phyloP scores from a whole-genome alignment of 2,888 invertebrate genomes.

The Athrips mouffetella region DNA sequence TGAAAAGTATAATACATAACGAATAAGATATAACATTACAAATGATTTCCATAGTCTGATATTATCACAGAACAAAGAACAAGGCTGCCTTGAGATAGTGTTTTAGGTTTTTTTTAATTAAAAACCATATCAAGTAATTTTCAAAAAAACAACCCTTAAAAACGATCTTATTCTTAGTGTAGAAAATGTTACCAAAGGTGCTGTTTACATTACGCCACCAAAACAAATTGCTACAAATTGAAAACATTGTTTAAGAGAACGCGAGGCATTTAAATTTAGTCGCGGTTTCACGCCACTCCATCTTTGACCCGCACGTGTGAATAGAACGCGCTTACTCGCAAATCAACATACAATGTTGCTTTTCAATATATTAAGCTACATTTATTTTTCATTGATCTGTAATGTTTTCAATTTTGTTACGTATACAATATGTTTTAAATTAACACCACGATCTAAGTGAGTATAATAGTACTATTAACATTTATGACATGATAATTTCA shows the following conservation, averaged over 20 bases:
- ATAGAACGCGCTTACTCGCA: slow-evolving; percentile 9
- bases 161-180: too few species aligned
- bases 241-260: slow-evolving; percentile 25
- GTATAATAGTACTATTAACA: neutral
- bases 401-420: too few species aligned
- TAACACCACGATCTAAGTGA: neutral
- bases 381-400: too few species aligned
- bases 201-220: slow-evolving; percentile 14
- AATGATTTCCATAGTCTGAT: too few species aligned
- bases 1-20: too few species aligned
- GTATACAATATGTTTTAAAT: too few species aligned
- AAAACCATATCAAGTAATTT: neutral
- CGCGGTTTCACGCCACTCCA: slow-evolving; percentile 22
- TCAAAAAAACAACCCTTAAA: neutral
- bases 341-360: slow-evolving; percentile 10
- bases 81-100: too few species aligned
- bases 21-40: too few species aligned
- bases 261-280: slow-evolving; percentile 29
- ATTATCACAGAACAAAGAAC: too few species aligned
- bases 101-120: too few species aligned
- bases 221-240: slow-evolving; percentile 20
- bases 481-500: neutral
- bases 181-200: too few species aligned
- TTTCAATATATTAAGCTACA: neutral
- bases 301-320: slow-evolving; percentile 16